A percentile compares a stretch with the other conserved stretches of the same genome.
These are phyloP conservation scores for Micropoecilia bifurca DNA, from an alignment of 2,797 vertebrate species.

Conservation along the genomic window DNA sequence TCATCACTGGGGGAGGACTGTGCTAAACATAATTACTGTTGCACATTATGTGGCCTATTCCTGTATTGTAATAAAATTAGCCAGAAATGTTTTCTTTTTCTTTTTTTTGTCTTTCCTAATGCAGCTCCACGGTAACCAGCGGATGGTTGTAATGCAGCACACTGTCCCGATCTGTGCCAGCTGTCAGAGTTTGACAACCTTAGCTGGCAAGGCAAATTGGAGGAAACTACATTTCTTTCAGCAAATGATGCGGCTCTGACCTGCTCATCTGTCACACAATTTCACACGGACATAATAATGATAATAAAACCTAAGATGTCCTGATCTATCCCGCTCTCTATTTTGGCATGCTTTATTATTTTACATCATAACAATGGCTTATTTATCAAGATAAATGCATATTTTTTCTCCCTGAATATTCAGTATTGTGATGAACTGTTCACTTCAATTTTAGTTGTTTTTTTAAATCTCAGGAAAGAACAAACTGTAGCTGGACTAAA, in stretches of 20 bases:
- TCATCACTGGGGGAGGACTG: conserved; percentile 86
- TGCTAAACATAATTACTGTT: conserved; percentile 98
- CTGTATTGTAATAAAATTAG: conserved; percentile 88
- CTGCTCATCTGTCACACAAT: conserved; percentile 66
- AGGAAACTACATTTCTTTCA: conserved; percentile 76
- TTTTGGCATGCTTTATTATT: conserved; percentile 58
- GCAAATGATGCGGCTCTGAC: conserved; percentile 73
- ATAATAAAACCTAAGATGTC: conserved; percentile 62
- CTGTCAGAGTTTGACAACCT: conserved; percentile 81
- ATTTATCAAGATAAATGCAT: conserved; percentile 61
- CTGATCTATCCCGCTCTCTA: conserved; percentile 55
- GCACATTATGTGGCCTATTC: conserved; percentile 89
- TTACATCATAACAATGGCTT: conserved; percentile 64
- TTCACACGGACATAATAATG: conserved; percentile 72
- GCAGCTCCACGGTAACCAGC: conserved; percentile 73
- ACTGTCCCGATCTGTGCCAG: conserved; percentile 70
- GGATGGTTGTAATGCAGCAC: conserved; percentile 70
- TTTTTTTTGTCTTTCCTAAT: conserved; percentile 77
- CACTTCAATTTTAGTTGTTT: conserved; percentile 29
- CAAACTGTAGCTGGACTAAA: conserved; percentile 44
- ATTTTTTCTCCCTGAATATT: conserved; percentile 42
- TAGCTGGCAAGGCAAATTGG: conserved; percentile 77
- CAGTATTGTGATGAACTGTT: conserved; percentile 52
- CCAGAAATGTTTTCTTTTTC: conserved; percentile 74
- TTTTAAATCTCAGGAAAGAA: conserved; percentile 51